Percentiles rank a stretch among this genome's conserved stretches.
phyloP scores from a whole-genome alignment of 2,797 vertebrate species.

The Odontamblyopus rebecca region DNA sequence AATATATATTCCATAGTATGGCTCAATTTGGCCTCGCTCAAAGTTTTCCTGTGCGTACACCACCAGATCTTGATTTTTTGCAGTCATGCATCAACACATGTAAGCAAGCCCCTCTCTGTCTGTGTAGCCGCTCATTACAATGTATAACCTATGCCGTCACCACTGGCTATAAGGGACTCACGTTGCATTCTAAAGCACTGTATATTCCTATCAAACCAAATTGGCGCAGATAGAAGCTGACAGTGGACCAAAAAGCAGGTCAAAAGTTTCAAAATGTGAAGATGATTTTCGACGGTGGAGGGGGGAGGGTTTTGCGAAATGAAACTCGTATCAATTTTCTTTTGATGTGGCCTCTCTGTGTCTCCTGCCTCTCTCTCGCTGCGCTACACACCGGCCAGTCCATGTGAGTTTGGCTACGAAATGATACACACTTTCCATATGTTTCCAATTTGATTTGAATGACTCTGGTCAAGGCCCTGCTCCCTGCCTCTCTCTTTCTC shows the following conservation, averaged over 20 bases:
- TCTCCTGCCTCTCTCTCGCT: slow-evolving; percentile 57
- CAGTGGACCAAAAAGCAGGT: slow-evolving; percentile 49
- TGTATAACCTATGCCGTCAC: slow-evolving; percentile 51
- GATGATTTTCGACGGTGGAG: slow-evolving; percentile 55
- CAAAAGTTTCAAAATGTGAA: slow-evolving; percentile 54
- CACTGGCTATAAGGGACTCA: slow-evolving; percentile 76
- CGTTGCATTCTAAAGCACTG: slow-evolving; percentile 84
- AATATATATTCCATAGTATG: slow-evolving; percentile 43
- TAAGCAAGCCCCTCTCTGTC: slow-evolving; percentile 79
- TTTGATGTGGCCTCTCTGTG: slow-evolving; percentile 66
- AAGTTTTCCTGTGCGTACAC: slow-evolving; percentile 37
- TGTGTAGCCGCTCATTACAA: slow-evolving; percentile 70
- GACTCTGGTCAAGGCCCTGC: slow-evolving; percentile 69
- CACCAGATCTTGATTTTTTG: slow-evolving; percentile 49
- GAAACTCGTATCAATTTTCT: slow-evolving; percentile 55
- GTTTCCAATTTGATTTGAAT: slow-evolving; percentile 75
- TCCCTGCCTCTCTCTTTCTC: slow-evolving; percentile 24
- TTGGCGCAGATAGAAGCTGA: slow-evolving; percentile 83
- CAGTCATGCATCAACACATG: slow-evolving; percentile 54
- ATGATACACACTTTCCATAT: slow-evolving; percentile 65
- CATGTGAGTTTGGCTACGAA: slow-evolving; percentile 63
- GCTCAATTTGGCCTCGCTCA: slow-evolving; percentile 47
- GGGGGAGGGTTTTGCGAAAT: slow-evolving; percentile 49
- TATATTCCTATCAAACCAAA: slow-evolving; percentile 76
- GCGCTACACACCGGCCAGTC: slow-evolving; percentile 58